These are phyloP conservation scores for Paedocypris sp. DNA, from an alignment of 2,113 vertebrate genomes.

Conservation along the genomic window DNA sequence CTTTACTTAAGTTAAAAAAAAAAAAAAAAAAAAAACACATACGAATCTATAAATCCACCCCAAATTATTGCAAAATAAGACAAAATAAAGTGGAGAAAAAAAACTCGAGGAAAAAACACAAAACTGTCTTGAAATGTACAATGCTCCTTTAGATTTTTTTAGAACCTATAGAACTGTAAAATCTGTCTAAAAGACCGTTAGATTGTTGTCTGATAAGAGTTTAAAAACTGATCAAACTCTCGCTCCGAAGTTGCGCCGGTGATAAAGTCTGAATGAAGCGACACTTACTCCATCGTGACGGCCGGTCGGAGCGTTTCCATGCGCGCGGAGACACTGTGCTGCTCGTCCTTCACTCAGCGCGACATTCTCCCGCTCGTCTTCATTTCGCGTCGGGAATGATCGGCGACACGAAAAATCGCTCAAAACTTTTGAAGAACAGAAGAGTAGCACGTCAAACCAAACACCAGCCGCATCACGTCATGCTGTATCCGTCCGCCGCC, in stretches of 20 bases:
- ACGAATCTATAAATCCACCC: too few relatives aligned
- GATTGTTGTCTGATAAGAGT: too few relatives aligned
- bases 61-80: too few relatives aligned
- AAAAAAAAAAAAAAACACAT: too few relatives aligned
- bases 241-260: neutral
- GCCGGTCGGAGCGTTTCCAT: conserved; percentile 9
- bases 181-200: too few relatives aligned
- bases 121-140: too few relatives aligned
- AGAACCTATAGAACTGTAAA: too few relatives aligned
- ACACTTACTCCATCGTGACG: conserved; percentile 66
- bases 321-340: conserved; percentile 20
- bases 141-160: too few relatives aligned
- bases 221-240: neutral
- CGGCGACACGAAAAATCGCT: conserved; percentile 14
- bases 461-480: conserved; percentile 50
- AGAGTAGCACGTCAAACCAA: conserved; percentile 32
- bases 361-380: conserved; percentile 23
- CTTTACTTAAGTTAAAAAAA: too few relatives aligned
- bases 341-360: conserved; percentile 14
- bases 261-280: conserved; percentile 2
- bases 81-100: too few relatives aligned
- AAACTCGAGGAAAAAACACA: too few relatives aligned
- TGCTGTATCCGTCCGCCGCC: conserved; percentile 49
- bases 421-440: conserved; percentile 22
- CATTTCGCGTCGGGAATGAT: conserved; percentile 25